phyloP scores from a whole-genome alignment of 2,888 invertebrate species.

The Heliconius hortense region DNA sequence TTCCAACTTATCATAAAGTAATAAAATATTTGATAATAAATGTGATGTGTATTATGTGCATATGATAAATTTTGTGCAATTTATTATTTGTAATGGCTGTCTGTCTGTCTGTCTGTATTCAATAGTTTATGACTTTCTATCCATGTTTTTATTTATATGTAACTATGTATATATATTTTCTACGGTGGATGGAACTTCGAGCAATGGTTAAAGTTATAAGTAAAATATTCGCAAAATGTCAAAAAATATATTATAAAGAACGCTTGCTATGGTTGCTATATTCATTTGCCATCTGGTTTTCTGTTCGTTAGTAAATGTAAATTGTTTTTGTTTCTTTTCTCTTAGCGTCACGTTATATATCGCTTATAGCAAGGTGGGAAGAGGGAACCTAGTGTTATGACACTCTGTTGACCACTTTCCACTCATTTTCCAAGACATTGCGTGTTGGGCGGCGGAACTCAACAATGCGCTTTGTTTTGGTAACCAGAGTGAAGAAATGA shows the following conservation, averaged over 20 bases:
- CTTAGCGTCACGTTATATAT: neutral
- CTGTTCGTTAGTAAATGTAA: neutral
- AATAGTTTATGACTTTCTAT: neutral
- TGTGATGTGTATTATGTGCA: neutral
- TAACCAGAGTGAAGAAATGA: neutral
- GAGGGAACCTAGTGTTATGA: neutral
- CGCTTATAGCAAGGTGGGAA: neutral
- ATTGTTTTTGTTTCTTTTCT: neutral
- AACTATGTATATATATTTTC: constrained; percentile 6
- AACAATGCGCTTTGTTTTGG: too few relatives aligned
- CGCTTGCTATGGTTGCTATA: neutral
- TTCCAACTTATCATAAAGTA: neutral
- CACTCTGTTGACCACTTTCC: too few relatives aligned
- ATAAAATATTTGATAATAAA: neutral
- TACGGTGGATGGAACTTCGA: neutral
- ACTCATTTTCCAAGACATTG: too few relatives aligned
- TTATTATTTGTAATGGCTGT: constrained; percentile 5
- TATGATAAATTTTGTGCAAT: neutral
- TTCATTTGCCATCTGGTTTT: neutral
- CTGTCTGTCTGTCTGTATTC: neutral
- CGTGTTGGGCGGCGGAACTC: too few relatives aligned
- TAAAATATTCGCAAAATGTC: too few relatives aligned
- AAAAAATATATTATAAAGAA: neutral
- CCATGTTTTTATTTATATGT: neutral
- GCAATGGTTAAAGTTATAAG: neutral